These are phyloP conservation scores for Mirza zaza DNA, from an alignment of 2,113 vertebrate genomes.

Conservation along the genomic window DNA sequence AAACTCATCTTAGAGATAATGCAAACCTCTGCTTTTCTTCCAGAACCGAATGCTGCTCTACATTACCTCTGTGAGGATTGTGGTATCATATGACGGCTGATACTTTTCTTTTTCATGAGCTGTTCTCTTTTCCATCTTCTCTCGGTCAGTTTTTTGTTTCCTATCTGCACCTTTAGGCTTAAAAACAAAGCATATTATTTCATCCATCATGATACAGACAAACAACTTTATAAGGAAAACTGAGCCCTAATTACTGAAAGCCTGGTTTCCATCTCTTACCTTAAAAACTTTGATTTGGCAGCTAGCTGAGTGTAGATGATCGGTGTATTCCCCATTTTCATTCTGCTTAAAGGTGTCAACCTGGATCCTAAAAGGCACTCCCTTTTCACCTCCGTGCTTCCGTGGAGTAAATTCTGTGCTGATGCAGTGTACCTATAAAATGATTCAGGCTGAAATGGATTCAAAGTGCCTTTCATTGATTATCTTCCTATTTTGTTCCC, in stretches of 20 bases:
- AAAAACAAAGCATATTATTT: constrained; percentile 62
- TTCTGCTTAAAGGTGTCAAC: constrained; percentile 90
- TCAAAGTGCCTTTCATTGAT: not conserved
- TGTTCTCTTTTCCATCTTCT: constrained; percentile 91
- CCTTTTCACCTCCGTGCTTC: constrained; percentile 90
- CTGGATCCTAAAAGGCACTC: constrained; percentile 90
- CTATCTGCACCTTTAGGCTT: constrained; percentile 91
- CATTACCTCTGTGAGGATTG: constrained; percentile 89
- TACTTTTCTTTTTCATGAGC: constrained; percentile 90
- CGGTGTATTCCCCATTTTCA: constrained; percentile 88
- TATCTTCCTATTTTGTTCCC: not conserved
- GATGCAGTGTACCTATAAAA: constrained; percentile 88
- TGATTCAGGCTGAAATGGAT: not conserved
- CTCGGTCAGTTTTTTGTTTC: constrained; percentile 91
- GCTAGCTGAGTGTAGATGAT: constrained; percentile 90
- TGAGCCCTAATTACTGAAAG: not conserved
- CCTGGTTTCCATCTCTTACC: constrained; percentile 75
- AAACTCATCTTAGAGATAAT: constrained; percentile 16
- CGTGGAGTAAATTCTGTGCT: constrained; percentile 91
- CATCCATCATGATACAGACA: not conserved
- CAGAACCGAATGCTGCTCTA: not conserved
- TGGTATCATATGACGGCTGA: constrained; percentile 90
- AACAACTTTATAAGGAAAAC: not conserved
- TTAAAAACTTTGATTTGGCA: constrained; percentile 93
- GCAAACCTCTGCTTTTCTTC: constrained; percentile 39